phyloP scores from a whole-genome alignment of 2,888 invertebrate genomes.

The Eilema depressum region DNA sequence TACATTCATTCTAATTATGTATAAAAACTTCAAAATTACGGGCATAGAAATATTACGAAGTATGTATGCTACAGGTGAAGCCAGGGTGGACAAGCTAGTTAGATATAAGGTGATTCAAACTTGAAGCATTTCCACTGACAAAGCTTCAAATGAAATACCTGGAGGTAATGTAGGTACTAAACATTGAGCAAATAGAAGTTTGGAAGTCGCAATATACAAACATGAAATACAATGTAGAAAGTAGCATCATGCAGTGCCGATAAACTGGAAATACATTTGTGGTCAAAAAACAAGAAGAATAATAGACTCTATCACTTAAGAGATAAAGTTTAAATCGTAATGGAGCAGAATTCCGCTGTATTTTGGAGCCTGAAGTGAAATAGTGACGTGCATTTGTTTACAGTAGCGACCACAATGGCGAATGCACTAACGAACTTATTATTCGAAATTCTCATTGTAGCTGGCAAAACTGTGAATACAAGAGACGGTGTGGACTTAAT shows the following conservation, averaged over 20 bases:
- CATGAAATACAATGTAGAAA: conserved; percentile 31
- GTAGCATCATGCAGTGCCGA: conserved; percentile 15
- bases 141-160: not conserved
- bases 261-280: conserved; percentile 28
- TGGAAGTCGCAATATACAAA: conserved; percentile 25
- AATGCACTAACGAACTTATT: conserved; percentile 76
- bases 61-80: too few species aligned
- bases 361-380: conserved; percentile 58
- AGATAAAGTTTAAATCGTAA: conserved; percentile 28
- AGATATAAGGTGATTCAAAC: not conserved
- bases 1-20: too few species aligned
- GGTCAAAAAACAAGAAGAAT: not conserved
- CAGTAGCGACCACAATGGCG: conserved; percentile 64
- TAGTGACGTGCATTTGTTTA: conserved; percentile 65
- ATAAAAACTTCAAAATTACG: too few species aligned
- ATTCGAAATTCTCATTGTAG: conserved; percentile 67
- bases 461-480: conserved; percentile 48
- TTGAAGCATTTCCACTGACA: not conserved
- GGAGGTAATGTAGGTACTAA: not conserved
- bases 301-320: not conserved
- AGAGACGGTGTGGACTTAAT: not conserved
- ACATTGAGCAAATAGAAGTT: conserved; percentile 27
- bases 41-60: too few species aligned
- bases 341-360: conserved; percentile 41
- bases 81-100: too few species aligned